Conservation (phyloP, 2,888 invertebrate genomes). For the Sycophila texana region DNA sequence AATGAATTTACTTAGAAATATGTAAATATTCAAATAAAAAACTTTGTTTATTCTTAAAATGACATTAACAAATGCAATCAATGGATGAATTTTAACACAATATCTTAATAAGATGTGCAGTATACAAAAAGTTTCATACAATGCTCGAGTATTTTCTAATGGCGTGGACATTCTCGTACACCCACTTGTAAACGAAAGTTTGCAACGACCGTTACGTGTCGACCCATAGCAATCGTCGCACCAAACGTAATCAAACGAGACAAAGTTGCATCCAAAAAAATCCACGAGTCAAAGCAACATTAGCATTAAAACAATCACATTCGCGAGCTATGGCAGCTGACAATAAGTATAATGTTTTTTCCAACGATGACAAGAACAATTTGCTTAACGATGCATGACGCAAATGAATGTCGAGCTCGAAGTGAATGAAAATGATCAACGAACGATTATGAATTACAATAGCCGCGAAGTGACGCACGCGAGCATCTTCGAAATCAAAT, state of each 20-base stretch:
- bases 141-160: no score
- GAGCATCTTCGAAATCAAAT: background rate
- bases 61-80: no score
- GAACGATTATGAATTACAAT: background rate
- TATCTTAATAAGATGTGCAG: no score
- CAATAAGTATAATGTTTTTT: background rate
- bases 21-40: no score
- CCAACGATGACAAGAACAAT: conserved; percentile 7
- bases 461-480: background rate
- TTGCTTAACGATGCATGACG: conserved; percentile 3
- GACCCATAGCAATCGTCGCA: background rate
- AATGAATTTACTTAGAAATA: no score
- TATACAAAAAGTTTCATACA: no score
- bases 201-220: background rate
- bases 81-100: no score
- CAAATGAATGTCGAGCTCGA: background rate
- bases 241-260: no score
- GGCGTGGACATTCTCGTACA: no score
- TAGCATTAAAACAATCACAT: background rate
- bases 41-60: no score
- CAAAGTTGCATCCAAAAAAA: background rate
- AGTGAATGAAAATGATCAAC: conserved; percentile 4
- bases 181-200: background rate
- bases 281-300: background rate
- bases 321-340: background rate